A percentile compares a stretch with the other conserved stretches of the same genome.
Evolutionary conservation across 2,888 invertebrate species (phyloP).

Genomic region (Notodonta dromedarius): DNA sequence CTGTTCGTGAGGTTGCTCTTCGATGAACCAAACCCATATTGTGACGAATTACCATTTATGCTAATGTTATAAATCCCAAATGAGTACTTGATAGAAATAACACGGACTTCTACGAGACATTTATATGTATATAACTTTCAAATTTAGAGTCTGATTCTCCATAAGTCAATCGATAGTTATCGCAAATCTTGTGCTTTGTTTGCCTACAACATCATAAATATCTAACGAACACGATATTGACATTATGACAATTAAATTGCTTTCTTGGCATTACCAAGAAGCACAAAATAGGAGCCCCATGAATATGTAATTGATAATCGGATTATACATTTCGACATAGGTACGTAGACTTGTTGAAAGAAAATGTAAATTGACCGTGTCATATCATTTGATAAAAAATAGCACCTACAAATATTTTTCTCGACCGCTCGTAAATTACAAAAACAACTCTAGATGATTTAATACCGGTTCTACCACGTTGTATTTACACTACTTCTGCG

Average conservation of each 20-base stretch:
- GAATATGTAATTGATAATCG: constrained; percentile 54
- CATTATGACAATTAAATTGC: constrained; percentile 42
- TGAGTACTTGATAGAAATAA: constrained; percentile 7
- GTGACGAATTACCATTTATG: not conserved
- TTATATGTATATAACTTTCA: not conserved
- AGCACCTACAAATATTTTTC: constrained; percentile 45
- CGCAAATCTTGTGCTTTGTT: not conserved
- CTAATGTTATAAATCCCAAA: not conserved
- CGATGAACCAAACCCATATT: constrained; percentile 13
- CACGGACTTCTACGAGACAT: not conserved
- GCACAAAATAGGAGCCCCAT: constrained; percentile 45
- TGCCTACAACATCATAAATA: too few species aligned
- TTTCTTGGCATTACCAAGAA: constrained; percentile 42
- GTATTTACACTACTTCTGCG: constrained; percentile 70
- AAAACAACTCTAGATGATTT: constrained; percentile 55
- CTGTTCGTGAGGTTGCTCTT: constrained; percentile 37
- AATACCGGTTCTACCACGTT: constrained; percentile 60
- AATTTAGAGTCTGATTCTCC: too few species aligned
- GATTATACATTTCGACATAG: constrained; percentile 43
- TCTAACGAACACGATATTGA: constrained; percentile 35
- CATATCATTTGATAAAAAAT: constrained; percentile 46
- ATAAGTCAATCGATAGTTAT: not conserved
- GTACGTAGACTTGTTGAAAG: constrained; percentile 44
- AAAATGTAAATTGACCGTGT: constrained; percentile 49
- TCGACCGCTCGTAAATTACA: constrained; percentile 52